Evolutionary conservation across 2,797 vertebrate genomes (phyloP).

Genomic region (Pantherophis vulpinus): DNA sequence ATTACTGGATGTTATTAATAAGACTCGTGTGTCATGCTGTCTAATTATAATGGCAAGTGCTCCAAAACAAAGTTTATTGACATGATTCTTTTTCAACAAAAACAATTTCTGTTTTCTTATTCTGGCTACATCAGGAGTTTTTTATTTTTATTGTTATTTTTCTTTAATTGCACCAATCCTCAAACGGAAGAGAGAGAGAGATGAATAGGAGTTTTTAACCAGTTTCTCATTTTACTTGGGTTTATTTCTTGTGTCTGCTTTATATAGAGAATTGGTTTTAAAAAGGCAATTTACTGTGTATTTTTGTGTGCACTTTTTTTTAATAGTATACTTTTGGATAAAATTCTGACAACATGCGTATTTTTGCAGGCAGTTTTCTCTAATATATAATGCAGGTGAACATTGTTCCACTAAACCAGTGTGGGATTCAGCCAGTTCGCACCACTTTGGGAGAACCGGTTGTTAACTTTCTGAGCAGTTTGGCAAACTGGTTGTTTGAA

Average conservation of each 20-base stretch:
- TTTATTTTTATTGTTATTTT: neutral
- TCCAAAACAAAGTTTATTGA: constrained; percentile 15
- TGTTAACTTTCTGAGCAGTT: too few relatives aligned
- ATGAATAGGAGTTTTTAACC: neutral
- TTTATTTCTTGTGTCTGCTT: neutral
- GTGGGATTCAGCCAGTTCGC: too few relatives aligned
- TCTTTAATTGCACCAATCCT: neutral
- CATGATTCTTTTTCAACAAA: neutral
- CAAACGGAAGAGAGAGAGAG: neutral
- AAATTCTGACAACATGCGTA: neutral
- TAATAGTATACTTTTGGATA: neutral
- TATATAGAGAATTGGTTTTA: neutral
- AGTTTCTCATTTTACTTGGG: neutral
- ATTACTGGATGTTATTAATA: constrained; percentile 34
- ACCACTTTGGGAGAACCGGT: too few relatives aligned
- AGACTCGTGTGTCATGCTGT: constrained; percentile 12
- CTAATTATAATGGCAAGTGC: constrained; percentile 24
- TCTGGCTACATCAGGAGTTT: fast-evolving
- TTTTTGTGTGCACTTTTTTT: neutral
- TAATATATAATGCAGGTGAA: neutral
- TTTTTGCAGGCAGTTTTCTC: neutral
- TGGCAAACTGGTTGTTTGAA: too few relatives aligned
- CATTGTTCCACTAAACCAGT: neutral
- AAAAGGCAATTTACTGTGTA: neutral
- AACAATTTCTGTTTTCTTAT: neutral